These are phyloP conservation scores for Pseudococcus jackbeardsleyi DNA, from an alignment of 2,888 invertebrate genomes.

Conservation along the genomic window DNA sequence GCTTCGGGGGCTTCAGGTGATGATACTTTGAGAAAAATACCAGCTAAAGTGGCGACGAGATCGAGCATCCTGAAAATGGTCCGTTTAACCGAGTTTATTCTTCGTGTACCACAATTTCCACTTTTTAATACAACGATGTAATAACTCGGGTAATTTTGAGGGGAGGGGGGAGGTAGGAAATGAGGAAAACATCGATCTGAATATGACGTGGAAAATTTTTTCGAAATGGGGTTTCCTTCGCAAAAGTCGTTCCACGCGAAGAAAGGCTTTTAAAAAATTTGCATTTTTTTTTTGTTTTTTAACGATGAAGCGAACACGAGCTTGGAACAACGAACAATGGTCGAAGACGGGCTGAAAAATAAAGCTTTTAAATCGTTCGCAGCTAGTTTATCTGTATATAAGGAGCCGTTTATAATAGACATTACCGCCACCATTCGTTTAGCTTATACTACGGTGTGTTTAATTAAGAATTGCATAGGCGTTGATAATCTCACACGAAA, in stretches of 20 bases:
- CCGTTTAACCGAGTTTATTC: background rate
- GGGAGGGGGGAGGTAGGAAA: background rate
- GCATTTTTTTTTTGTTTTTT: constrained; percentile 13
- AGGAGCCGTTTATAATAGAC: constrained; percentile 1
- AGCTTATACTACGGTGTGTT: constrained; percentile 10
- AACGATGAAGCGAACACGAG: background rate
- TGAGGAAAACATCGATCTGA: background rate
- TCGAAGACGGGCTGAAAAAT: background rate
- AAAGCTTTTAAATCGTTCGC: constrained; percentile 1
- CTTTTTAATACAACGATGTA: constrained; percentile 27
- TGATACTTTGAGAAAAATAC: background rate
- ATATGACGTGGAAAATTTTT: background rate
- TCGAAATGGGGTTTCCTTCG: background rate
- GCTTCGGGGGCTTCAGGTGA: constrained; percentile 7
- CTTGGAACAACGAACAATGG: background rate
- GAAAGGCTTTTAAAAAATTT: constrained; percentile 3
- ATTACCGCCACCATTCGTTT: constrained; percentile 19
- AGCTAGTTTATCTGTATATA: background rate
- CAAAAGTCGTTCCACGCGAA: background rate
- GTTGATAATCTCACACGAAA: constrained; percentile 29
- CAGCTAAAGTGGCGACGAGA: background rate
- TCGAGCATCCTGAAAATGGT: constrained; percentile 5
- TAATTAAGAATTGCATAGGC: constrained; percentile 40
- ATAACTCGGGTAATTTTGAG: background rate
- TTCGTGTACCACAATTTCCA: background rate